Conservation (phyloP, 1,140 invertebrate genomes). For the Hylyphantes graminicola region DNA sequence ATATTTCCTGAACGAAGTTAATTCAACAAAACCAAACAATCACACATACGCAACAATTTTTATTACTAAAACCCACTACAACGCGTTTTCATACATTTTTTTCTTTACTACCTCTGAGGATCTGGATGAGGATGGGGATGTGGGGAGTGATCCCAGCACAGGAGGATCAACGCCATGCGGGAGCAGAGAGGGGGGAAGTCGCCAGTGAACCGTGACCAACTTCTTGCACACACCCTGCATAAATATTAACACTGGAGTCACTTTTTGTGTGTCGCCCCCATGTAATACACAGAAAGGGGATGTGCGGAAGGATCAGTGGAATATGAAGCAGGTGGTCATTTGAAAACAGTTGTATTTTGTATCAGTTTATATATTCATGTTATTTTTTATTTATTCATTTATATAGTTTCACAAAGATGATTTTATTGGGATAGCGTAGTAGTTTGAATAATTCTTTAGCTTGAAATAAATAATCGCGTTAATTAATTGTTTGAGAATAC, state of each 20-base stretch:
- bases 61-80: not conserved
- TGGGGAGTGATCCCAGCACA: not conserved
- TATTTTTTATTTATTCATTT: too few species aligned
- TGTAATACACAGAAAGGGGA: not conserved
- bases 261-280: not conserved
- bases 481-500: too few species aligned
- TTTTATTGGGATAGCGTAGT: too few species aligned
- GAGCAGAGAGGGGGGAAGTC: not conserved
- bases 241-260: constrained; percentile 50
- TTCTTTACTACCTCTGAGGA: not conserved
- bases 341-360: too few species aligned
- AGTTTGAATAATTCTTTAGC: too few species aligned
- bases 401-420: too few species aligned
- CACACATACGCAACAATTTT: not conserved
- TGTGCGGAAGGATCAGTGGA: not conserved
- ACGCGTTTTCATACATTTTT: not conserved
- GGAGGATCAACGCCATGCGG: not conserved
- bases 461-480: too few species aligned
- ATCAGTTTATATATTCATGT: too few species aligned
- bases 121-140: not conserved
- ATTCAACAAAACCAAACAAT: too few species aligned
- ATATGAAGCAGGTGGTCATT: not conserved
- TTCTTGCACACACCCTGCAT: constrained; percentile 12
- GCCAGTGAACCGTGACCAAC: constrained; percentile 30
- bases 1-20: too few species aligned